Base-by-base conservation (phyloP, 1,140 invertebrate species). In the Lethocerus indicus region DNA sequence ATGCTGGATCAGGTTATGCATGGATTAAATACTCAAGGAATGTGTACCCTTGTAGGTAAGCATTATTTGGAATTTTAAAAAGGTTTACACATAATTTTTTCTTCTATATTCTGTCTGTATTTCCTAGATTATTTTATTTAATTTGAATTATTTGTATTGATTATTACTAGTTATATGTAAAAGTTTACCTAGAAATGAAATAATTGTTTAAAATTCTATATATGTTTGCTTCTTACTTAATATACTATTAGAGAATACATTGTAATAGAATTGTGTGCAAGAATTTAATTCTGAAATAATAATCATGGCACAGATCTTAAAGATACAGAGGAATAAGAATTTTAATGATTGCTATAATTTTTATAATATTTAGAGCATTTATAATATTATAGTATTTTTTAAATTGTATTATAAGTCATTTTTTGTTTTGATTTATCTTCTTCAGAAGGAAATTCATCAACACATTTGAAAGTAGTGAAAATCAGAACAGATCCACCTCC, bases 21-120 rank as follows among this genome's bases (percentile, higher is more conserved):
- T 20, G 80, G 88, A 61, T 67, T 94, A 12, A 92, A 92, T 63
- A 75, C 73, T 3, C 73, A 79, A 53, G 80, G 83, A 61, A 76
- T 76, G 61, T 83, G 83, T 41, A 83, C 75, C 26, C 71, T 89
- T 44, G 79, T 79, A 51, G 79, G 81, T 83, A 67, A 65, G 63
- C 59, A 49, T 46, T 47, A 51, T 51, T 37, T 58, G 27, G 18
- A 7, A 16, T 14, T 32, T 21, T 21, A n/a, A 32, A 32, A n/a
- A 9, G 9, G 29, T n/a, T 32, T 32, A n/a, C 29, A 32, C 29
- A 32, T 32, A 32, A n/a, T n/a, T n/a, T n/a, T n/a, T n/a, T n/a
- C n/a, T n/a, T n/a, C n/a, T n/a, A n/a, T n/a, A n/a, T n/a, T n/a
- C 50, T 59, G 46, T 45, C 44, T 28, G 42, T 55, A 28, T 32